Conservation (phyloP, 2,888 invertebrate genomes). For the Hydroisotoma schaefferi region DNA sequence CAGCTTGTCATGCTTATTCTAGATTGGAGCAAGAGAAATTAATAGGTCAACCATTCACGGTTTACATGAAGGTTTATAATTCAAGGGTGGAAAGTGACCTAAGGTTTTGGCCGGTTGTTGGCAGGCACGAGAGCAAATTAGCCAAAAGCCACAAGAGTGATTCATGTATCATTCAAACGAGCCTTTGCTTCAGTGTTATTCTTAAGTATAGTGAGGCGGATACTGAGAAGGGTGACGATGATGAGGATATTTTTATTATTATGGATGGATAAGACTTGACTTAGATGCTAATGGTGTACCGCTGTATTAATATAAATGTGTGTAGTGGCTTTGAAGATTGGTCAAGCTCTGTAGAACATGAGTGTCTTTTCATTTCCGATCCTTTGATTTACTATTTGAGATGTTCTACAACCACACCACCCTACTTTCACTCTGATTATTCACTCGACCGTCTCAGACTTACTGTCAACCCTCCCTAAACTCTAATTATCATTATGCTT, state of each 20-base stretch:
- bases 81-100: neutral
- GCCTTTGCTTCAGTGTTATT: neutral
- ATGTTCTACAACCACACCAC: conserved; percentile 32
- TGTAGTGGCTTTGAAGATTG: neutral
- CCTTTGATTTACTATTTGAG: conserved; percentile 30
- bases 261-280: neutral
- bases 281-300: neutral
- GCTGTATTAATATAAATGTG: neutral
- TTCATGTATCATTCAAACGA: too few relatives aligned
- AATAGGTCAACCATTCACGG: too few relatives aligned
- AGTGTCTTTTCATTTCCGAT: conserved; percentile 44
- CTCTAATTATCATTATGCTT: conserved; percentile 30
- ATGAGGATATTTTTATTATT: neutral
- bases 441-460: conserved; percentile 37
- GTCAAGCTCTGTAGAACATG: conserved; percentile 34
- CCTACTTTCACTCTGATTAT: conserved; percentile 44
- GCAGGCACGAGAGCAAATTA: too few relatives aligned
- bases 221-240: too few relatives aligned
- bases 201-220: too few relatives aligned
- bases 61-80: too few relatives aligned
- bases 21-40: too few relatives aligned
- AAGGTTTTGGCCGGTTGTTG: too few relatives aligned
- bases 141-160: too few relatives aligned
- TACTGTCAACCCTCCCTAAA: conserved; percentile 36
- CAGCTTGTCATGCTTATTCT: too few relatives aligned